These are phyloP conservation scores for Periparus ater DNA, from an alignment of 2,797 vertebrate species.

Conservation along the genomic window DNA sequence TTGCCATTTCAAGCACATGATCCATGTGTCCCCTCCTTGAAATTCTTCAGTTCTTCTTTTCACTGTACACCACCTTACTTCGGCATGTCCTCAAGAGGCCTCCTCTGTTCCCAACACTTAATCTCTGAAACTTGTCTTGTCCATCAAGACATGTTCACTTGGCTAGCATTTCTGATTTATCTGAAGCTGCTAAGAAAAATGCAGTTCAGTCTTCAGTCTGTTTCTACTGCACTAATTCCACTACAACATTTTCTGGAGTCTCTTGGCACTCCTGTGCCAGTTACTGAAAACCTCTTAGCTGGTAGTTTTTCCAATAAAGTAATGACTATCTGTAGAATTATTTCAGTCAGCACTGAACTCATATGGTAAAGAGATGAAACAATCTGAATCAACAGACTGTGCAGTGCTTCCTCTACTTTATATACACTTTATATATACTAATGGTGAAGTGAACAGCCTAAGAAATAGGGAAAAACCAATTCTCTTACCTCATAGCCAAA, in stretches of 20 bases:
- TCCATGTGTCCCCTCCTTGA: background rate
- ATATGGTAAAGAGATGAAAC: background rate
- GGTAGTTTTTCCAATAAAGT: background rate
- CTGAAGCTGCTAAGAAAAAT: background rate
- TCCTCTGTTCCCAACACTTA: conserved; percentile 62
- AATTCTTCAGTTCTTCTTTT: conserved; percentile 39
- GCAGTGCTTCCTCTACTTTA: background rate
- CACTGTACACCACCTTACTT: conserved; percentile 31
- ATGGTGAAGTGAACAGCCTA: background rate
- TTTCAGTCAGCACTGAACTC: background rate
- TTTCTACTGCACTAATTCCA: background rate
- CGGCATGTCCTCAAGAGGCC: conserved; percentile 53
- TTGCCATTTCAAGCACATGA: background rate
- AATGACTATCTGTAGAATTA: background rate
- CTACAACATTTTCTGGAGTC: background rate
- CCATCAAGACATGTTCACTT: conserved; percentile 36
- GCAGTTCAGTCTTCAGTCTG: background rate
- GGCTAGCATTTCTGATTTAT: background rate
- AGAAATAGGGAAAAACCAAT: background rate
- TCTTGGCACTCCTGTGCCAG: background rate
- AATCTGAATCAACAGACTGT: background rate
- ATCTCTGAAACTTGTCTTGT: conserved; percentile 70
- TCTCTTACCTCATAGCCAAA: conserved; percentile 95
- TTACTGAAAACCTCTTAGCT: background rate
- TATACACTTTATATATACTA: background rate